These are phyloP conservation scores for Spisula solida DNA, from an alignment of 2,888 invertebrate genomes.

Conservation along the genomic window DNA sequence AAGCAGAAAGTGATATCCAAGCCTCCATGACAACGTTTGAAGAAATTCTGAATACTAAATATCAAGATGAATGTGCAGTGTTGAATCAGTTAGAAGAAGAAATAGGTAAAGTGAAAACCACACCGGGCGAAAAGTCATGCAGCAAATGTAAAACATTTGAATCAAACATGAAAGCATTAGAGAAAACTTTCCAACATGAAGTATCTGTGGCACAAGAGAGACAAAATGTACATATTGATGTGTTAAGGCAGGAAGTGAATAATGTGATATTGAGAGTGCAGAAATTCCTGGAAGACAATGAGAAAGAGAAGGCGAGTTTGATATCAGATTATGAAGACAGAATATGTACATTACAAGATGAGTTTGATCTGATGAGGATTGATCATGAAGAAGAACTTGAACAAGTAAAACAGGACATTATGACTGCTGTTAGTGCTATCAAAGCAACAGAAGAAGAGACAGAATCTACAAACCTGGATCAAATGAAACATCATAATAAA, in stretches of 20 bases:
- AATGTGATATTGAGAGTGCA: slow-evolving; percentile 77
- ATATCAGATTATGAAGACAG: slow-evolving; percentile 79
- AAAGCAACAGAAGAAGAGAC: slow-evolving; percentile 82
- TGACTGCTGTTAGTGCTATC: slow-evolving; percentile 87
- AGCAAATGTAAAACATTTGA: slow-evolving; percentile 74
- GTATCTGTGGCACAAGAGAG: slow-evolving; percentile 78
- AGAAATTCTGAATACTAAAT: slow-evolving; percentile 82
- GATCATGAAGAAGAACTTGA: slow-evolving; percentile 87
- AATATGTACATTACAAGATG: slow-evolving; percentile 76
- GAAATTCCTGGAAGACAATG: slow-evolving; percentile 78
- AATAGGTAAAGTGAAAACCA: slow-evolving; percentile 75
- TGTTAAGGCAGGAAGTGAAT: slow-evolving; percentile 79
- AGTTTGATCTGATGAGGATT: slow-evolving; percentile 84
- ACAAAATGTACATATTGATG: slow-evolving; percentile 82
- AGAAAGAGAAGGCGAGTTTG: slow-evolving; percentile 77
- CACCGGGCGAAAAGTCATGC: slow-evolving; percentile 62
- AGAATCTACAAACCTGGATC: slow-evolving; percentile 76
- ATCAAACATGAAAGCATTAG: slow-evolving; percentile 78
- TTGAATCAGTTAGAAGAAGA: slow-evolving; percentile 79
- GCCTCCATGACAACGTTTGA: slow-evolving; percentile 80
- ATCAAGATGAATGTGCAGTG: slow-evolving; percentile 82
- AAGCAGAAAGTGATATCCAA: slow-evolving; percentile 79
- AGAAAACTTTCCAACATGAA: slow-evolving; percentile 80
- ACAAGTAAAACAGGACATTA: slow-evolving; percentile 86
- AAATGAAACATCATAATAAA: slow-evolving; percentile 73